These are phyloP conservation scores for Melipona beecheii DNA, from an alignment of 2,888 invertebrate genomes.

Conservation along the genomic window DNA sequence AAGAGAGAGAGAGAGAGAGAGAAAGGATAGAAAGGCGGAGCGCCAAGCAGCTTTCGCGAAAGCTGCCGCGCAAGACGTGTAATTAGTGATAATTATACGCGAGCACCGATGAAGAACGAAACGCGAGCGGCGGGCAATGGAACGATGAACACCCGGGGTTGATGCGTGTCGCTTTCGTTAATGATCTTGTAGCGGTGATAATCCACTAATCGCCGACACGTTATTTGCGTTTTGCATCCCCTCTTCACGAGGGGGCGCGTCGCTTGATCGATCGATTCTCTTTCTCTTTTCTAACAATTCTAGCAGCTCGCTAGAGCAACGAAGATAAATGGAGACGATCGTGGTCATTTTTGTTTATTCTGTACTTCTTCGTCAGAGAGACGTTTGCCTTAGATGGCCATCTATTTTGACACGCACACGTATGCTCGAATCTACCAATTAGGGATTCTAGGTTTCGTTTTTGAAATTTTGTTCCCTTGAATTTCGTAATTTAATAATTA, in stretches of 20 bases:
- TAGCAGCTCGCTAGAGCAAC: no score
- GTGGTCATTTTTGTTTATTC: no score
- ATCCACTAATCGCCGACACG: constrained; percentile 33
- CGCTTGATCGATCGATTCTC: neutral
- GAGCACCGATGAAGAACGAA: constrained; percentile 20
- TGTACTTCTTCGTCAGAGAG: no score
- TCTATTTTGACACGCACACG: no score
- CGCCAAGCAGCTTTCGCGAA: constrained; percentile 19
- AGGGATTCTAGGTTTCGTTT: no score
- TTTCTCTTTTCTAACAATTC: no score
- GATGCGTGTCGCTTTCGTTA: constrained; percentile 23
- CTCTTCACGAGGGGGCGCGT: no score
- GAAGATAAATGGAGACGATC: no score
- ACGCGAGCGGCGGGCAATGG: neutral
- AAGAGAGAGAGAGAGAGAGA: constrained; percentile 33
- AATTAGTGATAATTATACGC: constrained; percentile 56
- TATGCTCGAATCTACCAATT: no score
- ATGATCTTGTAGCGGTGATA: constrained; percentile 36
- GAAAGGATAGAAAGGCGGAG: constrained; percentile 25
- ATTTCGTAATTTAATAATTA: no score
- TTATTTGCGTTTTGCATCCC: neutral
- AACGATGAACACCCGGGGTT: constrained; percentile 3
- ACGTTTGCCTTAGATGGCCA: no score
- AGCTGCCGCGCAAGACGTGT: constrained; percentile 39
- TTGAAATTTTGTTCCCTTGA: no score